Base-by-base conservation (phyloP, 2,888 invertebrate genomes). In the Nephrocerus scutellatus region DNA sequence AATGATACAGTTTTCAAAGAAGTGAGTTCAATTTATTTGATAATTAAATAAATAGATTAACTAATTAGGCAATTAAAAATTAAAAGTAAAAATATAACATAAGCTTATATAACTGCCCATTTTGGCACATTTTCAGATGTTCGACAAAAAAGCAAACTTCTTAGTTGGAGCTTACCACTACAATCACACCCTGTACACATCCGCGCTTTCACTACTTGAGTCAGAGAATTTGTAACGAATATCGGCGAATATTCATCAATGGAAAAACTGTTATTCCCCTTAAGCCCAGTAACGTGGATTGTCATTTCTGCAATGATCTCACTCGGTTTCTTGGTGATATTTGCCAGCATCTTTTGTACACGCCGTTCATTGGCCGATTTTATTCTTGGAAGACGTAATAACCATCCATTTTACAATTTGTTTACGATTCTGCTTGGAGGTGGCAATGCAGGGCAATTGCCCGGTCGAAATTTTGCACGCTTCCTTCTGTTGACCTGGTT, bases 261-360 rank as follows among this genome's bases (percentile, higher is more conserved):
- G 30, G 53, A 55, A 30, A 59, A 57, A 31, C 42, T 62, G 7
- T 45, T 60, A 3, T 56, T 56, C 34, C 63, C 62, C 6, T 62
- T 62, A 16, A 26, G 47, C 18, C 41, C 47, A 6, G 8, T 24
- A 0, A 43, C 62, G 20, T 62, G 63, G 62, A 30, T 40, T 4
- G 46, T 43, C 8, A 46, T 57, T 19, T 38, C 46, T 0, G 3
- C 51, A 15, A 47, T 49, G 1, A 36, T 58, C 15, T 30, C 39
- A 4, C 19, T 54, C 8, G 50, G 52, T 15, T 50, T 37, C 19
- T 4, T 50, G 0, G 33, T 53, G 7, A 44, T 41, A 8, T 15
- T 30, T 0, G 30, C 50, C 1, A 48, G 46, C 23, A 18, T 39
- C 3, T 20, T 47, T 8, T 33, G 32, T n/a, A 6, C 13, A n/a